These are phyloP conservation scores for Turritopsis dohrnii DNA, from an alignment of 30 jellyfish, hydroid and myxozoan species.

Conservation along the genomic window DNA sequence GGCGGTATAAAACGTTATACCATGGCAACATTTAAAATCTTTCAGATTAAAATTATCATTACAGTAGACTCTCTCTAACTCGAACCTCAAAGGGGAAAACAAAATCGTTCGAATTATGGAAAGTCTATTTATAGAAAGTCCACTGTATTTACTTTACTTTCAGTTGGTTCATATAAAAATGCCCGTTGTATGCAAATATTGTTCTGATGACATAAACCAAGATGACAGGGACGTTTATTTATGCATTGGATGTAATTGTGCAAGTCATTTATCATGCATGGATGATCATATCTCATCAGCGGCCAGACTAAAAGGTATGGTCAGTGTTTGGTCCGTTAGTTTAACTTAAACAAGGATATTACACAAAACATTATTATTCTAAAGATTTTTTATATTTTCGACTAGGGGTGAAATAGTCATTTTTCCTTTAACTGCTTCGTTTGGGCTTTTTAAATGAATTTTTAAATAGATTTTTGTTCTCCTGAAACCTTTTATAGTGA, in stretches of 20 bases:
- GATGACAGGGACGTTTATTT: constrained; percentile 8
- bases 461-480: too few relatives aligned
- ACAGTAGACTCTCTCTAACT: too few relatives aligned
- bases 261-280: constrained; percentile 27
- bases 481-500: too few relatives aligned
- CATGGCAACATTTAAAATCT: too few relatives aligned
- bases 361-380: neutral
- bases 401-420: neutral
- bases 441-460: too few relatives aligned
- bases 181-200: constrained; percentile 16
- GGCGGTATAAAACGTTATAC: too few relatives aligned
- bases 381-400: neutral
- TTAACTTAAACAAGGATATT: neutral
- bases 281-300: constrained; percentile 6
- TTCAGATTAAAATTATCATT: too few relatives aligned
- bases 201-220: neutral
- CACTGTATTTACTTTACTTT: neutral
- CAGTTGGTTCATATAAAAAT: neutral
- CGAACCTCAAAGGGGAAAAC: too few relatives aligned
- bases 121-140: too few relatives aligned
- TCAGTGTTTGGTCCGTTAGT: neutral
- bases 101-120: too few relatives aligned
- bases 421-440: too few relatives aligned
- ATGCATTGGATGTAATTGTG: constrained; percentile 14
- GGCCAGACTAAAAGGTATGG: constrained; percentile 25